Base-by-base conservation (phyloP, 2,113 vertebrate genomes). In the Stomatorhinus ivindoensis region DNA sequence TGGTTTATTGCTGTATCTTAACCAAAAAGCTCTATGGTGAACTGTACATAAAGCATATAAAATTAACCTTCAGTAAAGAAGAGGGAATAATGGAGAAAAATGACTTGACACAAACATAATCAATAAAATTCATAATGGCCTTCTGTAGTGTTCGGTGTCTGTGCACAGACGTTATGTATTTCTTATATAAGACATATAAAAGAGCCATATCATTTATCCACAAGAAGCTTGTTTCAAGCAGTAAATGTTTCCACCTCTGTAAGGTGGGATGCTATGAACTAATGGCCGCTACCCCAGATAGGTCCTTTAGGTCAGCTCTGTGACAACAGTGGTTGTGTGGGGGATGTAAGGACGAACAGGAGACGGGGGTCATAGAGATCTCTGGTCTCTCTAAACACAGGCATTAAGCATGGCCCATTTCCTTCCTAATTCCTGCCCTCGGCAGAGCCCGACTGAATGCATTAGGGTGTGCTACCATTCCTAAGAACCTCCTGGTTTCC, bases 171-270 rank as follows among this genome's bases (percentile, higher is more conserved):
- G 73, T 42, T 24, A 55, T 87, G 35, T 35, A 87, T 39, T 51
- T 55, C n/a, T 55, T 15, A 35, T 86, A 27, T 46, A n/a, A 87
- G 13, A 51, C 47, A 3, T 17, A 48, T 46, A 24, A 15, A 86
- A 50, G 48, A 50, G 2, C 84, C 4, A 39, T 31, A 87, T 35
- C 27, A 17, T 87, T 87, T 53, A 55, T 55, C 13, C 90, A 94
- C 42, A 44, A 44, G 8, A 42, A 47, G 91, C 88, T 92, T 91
- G 93, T 92, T 92, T 93, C 93, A 94, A 90, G 93, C 94, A 95
- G 94, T 96, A 95, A 96, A 96, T 96, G 95, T 96, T 96, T 96
- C 95, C 95, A 95, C 95, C 95, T 94, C 94, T 91, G 90, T 91
- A 92, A 93, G 91, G 92, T 85, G 92, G 93, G 95, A 95, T 95